These are phyloP conservation scores for Coreius guichenoti DNA, from an alignment of 2,797 vertebrate genomes.

Conservation along the genomic window DNA sequence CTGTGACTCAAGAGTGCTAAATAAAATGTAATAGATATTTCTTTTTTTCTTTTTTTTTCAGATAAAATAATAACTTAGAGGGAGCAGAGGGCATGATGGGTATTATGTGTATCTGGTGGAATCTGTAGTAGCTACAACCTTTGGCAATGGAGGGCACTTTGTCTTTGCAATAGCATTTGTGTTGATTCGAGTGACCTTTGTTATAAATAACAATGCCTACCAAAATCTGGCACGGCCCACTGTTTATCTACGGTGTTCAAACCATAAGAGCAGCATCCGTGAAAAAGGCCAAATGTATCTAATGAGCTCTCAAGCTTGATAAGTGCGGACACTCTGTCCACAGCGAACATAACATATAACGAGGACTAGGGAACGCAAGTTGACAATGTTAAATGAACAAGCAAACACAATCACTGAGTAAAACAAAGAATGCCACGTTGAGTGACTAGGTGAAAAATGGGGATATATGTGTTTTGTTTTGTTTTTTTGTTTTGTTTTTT, in stretches of 20 bases:
- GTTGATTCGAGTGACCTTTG: constrained; percentile 63
- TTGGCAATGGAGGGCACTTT: constrained; percentile 54
- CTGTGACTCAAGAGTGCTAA: background rate
- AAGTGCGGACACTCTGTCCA: constrained; percentile 69
- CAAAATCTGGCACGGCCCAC: constrained; percentile 68
- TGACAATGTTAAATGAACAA: constrained; percentile 71
- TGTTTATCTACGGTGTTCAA: constrained; percentile 72
- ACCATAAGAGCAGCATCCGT: constrained; percentile 59
- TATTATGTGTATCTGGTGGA: constrained; percentile 45
- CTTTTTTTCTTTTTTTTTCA: background rate
- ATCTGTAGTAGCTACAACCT: constrained; percentile 49
- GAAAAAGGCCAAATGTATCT: constrained; percentile 71
- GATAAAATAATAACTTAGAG: constrained; percentile 6
- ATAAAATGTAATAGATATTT: background rate
- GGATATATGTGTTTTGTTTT: background rate
- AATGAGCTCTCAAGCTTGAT: constrained; percentile 77
- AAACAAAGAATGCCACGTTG: constrained; percentile 63
- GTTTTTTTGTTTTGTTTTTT: background rate
- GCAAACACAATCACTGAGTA: constrained; percentile 71
- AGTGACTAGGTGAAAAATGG: background rate
- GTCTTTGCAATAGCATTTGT: constrained; percentile 47
- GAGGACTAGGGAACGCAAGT: constrained; percentile 66
- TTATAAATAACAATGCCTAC: constrained; percentile 75
- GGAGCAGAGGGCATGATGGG: constrained; percentile 34
- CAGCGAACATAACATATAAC: constrained; percentile 74